Conservation (phyloP, 2,797 vertebrate genomes). For the Masticophis lateralis region DNA sequence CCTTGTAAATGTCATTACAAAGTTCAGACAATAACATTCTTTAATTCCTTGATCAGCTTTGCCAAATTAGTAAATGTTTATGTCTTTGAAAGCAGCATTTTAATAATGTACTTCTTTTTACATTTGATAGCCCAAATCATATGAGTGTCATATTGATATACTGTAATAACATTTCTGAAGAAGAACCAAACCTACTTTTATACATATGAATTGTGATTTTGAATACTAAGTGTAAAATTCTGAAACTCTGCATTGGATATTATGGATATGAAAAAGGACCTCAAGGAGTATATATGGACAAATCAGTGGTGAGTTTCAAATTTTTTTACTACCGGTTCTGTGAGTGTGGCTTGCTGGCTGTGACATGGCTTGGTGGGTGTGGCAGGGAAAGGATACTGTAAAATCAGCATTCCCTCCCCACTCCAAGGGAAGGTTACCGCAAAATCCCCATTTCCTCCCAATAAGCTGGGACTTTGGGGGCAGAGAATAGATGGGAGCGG, state of each 20-base stretch:
- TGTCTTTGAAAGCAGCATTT: neutral
- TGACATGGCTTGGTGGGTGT: too few species aligned
- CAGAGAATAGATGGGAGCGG: too few species aligned
- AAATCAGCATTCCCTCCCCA: too few species aligned
- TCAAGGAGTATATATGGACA: neutral
- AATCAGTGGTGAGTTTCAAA: too few species aligned
- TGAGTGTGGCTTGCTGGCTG: too few species aligned
- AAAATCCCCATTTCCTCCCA: too few species aligned
- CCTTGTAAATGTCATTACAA: neutral
- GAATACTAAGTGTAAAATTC: neutral
- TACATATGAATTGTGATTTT: neutral
- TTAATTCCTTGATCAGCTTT: neutral
- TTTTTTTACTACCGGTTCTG: too few species aligned
- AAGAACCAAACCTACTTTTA: neutral
- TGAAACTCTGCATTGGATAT: neutral
- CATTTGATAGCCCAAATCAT: neutral
- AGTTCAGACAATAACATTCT: constrained; percentile 19
- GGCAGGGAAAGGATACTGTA: too few species aligned
- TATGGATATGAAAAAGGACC: neutral
- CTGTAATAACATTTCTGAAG: neutral
- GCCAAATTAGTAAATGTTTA: neutral
- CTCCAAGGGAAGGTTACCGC: too few species aligned
- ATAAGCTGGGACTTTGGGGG: too few species aligned
- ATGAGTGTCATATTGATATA: neutral
- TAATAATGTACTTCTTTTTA: neutral